Evolutionary conservation across 2,797 vertebrate genomes (phyloP), one percentile per base, ranked within the genome.

Genomic region (Echiichthys vipera): DNA sequence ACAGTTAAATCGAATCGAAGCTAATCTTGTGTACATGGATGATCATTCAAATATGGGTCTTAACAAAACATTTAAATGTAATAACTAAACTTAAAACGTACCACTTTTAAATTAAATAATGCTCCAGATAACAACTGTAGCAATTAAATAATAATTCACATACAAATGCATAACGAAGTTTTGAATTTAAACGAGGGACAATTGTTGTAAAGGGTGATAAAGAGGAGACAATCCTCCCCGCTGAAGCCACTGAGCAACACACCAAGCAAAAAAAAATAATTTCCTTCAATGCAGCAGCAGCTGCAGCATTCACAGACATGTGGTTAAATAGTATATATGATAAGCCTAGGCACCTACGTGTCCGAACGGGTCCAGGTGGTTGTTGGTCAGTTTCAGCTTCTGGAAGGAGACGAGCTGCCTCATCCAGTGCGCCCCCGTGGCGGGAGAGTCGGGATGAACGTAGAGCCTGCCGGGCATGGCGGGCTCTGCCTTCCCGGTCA

Each of bases 371-470:
- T 99, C 98, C 93, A 99, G 94, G 91, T 99, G 98, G 91, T 99
- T 99, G 95, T 99, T 99, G 68, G 98, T 99, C 84, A 99, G 94
- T 80, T 99, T 99, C 56, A 99, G 92, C 90, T 99, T 99, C 94
- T 99, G 98, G 91, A 99, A 99, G 34, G 98, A 99, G 69, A 99
- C 97, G 62, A 99, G 92, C 85, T 99, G 98, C 78, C 98, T 85
- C 97, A 98, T 99, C 98, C 98, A 99, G 90, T 99, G 98, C 0
- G 97, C 95, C 8, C 98, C 98, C 0, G 98, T 98, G 71, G 98
- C 97, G 0, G 98, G 98, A 3, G 98, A 99, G 91, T 99, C 98
- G 0, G 98, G 98, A 81, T 99, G 98, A 5, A 99, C 98, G 4
- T 99, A 99, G 17, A 99, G 95, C 74, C 98, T 89, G 54, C 98